Conservation (phyloP, 1,140 invertebrate species). For the Dufourea novaeangliae region DNA sequence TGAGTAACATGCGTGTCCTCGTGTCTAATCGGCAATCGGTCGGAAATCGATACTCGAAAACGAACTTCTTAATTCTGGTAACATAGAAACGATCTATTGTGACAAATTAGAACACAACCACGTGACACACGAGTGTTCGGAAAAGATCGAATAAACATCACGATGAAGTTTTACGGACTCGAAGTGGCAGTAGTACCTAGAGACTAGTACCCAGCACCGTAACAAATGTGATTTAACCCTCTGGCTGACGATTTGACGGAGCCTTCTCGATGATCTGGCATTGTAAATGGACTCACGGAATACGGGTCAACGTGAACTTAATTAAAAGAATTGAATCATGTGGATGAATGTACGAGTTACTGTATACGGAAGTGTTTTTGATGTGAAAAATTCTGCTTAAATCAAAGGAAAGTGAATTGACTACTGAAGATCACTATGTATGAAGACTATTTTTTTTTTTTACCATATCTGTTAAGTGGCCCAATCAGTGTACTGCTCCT, state of each 20-base stretch:
- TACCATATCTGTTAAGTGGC: no score
- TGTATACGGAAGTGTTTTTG: no score
- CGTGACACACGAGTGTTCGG: constrained; percentile 13
- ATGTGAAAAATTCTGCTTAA: no score
- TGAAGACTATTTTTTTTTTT: no score
- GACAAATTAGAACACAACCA: neutral
- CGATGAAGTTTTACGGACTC: neutral
- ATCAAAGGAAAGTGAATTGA: no score
- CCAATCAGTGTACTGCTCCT: no score
- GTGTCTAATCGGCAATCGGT: neutral
- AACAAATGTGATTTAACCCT: constrained; percentile 40
- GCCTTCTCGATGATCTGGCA: neutral
- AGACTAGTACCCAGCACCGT: constrained; percentile 32
- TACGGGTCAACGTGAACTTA: no score
- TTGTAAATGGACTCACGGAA: no score
- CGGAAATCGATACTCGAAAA: neutral
- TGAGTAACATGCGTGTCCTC: neutral
- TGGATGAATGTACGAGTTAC: no score
- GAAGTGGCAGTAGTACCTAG: constrained; percentile 50
- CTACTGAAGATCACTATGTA: no score
- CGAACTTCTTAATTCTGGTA: neutral
- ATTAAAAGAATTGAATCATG: no score
- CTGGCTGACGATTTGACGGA: neutral
- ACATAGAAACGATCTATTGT: neutral
- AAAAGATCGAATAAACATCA: neutral